Evolutionary conservation across 2,888 invertebrate species (phyloP).

Genomic region (Trissoscelio sp.): DNA sequence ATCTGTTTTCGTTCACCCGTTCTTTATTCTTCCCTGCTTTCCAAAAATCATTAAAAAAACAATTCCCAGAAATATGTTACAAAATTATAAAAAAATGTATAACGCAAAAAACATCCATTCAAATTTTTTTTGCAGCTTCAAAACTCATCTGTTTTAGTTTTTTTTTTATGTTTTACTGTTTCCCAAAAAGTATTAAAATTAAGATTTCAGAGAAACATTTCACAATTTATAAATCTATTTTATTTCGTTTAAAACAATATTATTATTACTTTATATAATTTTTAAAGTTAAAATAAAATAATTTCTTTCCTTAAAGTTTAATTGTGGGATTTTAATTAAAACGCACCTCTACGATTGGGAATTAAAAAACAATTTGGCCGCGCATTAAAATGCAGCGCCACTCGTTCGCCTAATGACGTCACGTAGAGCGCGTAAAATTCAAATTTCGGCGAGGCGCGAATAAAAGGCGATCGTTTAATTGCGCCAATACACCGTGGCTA

Average conservation of each 20-base stretch:
- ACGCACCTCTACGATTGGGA: background rate
- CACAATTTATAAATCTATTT: no score
- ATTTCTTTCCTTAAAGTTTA: background rate
- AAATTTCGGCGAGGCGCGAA: conserved; percentile 45
- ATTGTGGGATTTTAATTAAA: conserved; percentile 12
- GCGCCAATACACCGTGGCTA: conserved; percentile 47
- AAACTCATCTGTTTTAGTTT: no score
- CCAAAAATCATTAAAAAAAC: no score
- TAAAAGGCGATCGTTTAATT: conserved; percentile 53
- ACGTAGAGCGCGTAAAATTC: conserved; percentile 53
- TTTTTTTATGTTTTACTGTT: no score
- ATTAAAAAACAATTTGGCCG: conserved; percentile 33
- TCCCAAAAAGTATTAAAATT: no score
- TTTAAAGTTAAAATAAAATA: no score
- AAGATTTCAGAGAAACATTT: no score
- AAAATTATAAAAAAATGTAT: no score
- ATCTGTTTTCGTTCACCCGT: background rate
- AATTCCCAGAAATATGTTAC: no score
- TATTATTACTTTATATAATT: background rate
- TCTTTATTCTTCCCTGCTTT: no score
- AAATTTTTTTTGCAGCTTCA: no score
- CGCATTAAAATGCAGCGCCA: conserved; percentile 54
- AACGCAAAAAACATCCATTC: no score
- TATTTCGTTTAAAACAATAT: background rate
- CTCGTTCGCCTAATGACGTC: conserved; percentile 40